Base-by-base conservation (phyloP, 2,113 vertebrate species). In the Xiphorhynchus elegans region DNA sequence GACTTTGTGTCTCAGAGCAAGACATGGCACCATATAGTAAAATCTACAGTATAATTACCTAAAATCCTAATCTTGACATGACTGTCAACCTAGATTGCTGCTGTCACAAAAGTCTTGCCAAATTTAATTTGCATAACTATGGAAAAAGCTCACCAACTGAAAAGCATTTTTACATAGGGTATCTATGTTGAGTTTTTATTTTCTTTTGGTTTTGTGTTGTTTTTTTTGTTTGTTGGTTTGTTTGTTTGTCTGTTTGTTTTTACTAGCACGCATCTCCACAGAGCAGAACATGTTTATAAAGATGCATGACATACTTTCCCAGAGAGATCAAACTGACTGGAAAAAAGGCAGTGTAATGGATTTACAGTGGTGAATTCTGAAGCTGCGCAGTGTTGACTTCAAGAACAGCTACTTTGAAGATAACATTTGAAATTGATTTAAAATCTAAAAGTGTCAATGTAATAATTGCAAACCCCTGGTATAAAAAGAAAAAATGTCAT, bases 1-100 rank as follows among this genome's bases (percentile, higher is more conserved):
- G 85, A 96, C 92, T 96, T 91, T 72, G 64, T 86, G 94, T 86
- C 83, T 96, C 88, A 93, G 84, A 91, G 90, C 16, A 4, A 94
- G 88, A 96, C 93, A 92, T 84, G 88, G 90, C 83, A 94, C 95
- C 83, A 92, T 90, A 92, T 18, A 96, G 88, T 46, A 93, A 90
- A 97, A 95, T 39, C 83, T 81, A 77, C 92, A 62, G 47, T 89
- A 84, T 95, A 93, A 96, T 94, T 94, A 92, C 73, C 83, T 93
- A 83, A 87, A 90, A 40, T 77, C 88, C 90, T 75, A 63, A 81
- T 90, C 75, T 83, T 94, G 95, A 91, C 72, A 64, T 53, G 60
- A 52, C 77, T 96, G 88, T 93, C 95, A 93, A 94, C 83, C 60
- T 33, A 79, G 44, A 93, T 88, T 92, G 86, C 68, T 78, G 66